These are phyloP conservation scores for Smutsia gigantea DNA, from an alignment of 2,797 vertebrate species.

Conservation along the genomic window DNA sequence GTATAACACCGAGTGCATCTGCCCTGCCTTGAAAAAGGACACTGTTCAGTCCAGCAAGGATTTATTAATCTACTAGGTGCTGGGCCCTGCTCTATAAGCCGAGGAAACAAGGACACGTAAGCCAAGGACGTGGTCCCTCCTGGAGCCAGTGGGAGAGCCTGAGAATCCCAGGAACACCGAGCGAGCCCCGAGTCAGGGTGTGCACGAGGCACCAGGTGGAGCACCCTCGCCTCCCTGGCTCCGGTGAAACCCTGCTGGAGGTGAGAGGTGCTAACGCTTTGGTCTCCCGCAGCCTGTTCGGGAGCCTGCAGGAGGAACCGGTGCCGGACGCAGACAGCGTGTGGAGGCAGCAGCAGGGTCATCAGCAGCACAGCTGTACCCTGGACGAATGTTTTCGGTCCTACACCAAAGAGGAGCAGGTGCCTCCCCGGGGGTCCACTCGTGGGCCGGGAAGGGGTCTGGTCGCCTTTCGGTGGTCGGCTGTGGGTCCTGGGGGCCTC, in stretches of 20 bases:
- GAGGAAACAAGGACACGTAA: neutral
- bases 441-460: neutral
- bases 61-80: neutral
- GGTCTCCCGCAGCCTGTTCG: constrained; percentile 89
- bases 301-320: constrained; percentile 93
- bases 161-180: neutral
- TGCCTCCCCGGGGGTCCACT: constrained; percentile 54
- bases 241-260: neutral
- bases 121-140: neutral
- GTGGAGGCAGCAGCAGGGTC: constrained; percentile 90
- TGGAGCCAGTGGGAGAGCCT: neutral
- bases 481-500: neutral
- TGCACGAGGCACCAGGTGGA: no score
- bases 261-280: rapidly evolving
- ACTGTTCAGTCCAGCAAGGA: no score
- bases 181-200: no score
- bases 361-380: constrained; percentile 93
- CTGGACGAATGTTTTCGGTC: constrained; percentile 95
- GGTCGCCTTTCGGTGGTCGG: neutral
- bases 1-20: rapidly evolving
- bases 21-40: neutral
- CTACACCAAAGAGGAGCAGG: constrained; percentile 98
- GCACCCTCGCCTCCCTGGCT: no score
- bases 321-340: constrained; percentile 94
- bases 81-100: no score